Percentiles rank a stretch among this genome's conserved stretches.
Conservation (phyloP, 2,113 vertebrate genomes). For the Vombatus ursinus region DNA sequence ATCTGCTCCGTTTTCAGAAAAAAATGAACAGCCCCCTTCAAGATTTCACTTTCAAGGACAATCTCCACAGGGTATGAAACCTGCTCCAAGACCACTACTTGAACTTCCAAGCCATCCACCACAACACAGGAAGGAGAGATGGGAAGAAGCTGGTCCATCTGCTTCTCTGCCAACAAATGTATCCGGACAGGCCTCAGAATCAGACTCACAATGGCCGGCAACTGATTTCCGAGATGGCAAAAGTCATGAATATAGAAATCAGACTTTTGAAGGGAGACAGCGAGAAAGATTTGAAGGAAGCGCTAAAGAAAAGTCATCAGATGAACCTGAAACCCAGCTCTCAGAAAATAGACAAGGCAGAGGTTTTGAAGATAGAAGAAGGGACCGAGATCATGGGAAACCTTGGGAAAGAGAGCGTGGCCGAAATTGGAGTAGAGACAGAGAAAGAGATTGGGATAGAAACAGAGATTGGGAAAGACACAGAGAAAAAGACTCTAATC, state of each 20-base stretch:
- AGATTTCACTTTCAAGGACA: conserved; percentile 87
- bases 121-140: conserved; percentile 84
- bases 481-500: conserved; percentile 76
- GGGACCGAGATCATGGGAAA: conserved; percentile 85
- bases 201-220: conserved; percentile 87
- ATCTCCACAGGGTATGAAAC: conserved; percentile 79
- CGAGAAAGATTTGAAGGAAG: conserved; percentile 90
- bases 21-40: conserved; percentile 78
- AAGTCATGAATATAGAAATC: conserved; percentile 82
- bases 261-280: conserved; percentile 84
- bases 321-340: conserved; percentile 78
- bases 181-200: conserved; percentile 80
- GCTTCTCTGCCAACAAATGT: conserved; percentile 65
- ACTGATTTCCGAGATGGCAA: conserved; percentile 90
- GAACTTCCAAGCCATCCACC: conserved; percentile 88
- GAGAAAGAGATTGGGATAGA: conserved; percentile 78
- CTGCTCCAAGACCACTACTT: conserved; percentile 88
- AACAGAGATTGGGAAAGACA: conserved; percentile 73
- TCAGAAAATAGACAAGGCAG: conserved; percentile 87
- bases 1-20: conserved; percentile 78
- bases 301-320: conserved; percentile 84
- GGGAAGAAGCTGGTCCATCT: conserved; percentile 82
- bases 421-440: conserved; percentile 87
- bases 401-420: conserved; percentile 81
- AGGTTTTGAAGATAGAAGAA: conserved; percentile 88